Percentiles rank a stretch among this genome's conserved stretches.
Evolutionary conservation across 1,140 invertebrate species (phyloP).

Genomic region (Aphelenchoides fujianensis): DNA sequence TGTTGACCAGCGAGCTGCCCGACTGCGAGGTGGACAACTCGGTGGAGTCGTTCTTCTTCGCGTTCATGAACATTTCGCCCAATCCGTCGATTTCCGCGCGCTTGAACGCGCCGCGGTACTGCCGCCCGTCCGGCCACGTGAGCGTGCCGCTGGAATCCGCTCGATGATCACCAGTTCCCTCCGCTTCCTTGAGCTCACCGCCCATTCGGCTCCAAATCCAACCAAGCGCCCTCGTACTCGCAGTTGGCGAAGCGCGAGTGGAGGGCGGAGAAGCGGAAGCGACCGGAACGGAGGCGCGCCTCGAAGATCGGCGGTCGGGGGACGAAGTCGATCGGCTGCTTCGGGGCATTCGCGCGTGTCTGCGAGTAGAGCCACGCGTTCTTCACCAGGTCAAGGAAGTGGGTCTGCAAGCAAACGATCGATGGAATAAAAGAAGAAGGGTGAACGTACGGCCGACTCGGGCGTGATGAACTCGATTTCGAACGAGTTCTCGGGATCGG

Average conservation of each 20-base stretch:
- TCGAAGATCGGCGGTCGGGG: slow-evolving; percentile 5
- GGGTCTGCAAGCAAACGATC: background rate
- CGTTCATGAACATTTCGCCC: slow-evolving; percentile 28
- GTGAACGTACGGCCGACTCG: slow-evolving; percentile 29
- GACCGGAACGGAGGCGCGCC: slow-evolving; percentile 7
- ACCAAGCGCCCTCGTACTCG: slow-evolving; percentile 29
- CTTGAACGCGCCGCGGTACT: slow-evolving; percentile 29
- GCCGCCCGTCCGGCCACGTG: slow-evolving; percentile 26
- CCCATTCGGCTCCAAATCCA: slow-evolving; percentile 26
- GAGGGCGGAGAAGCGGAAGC: slow-evolving; percentile 25
- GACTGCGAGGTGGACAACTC: background rate
- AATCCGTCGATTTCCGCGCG: slow-evolving; percentile 33
- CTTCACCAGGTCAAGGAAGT: background rate
- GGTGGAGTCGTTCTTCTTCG: background rate
- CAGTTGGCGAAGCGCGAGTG: slow-evolving; percentile 24
- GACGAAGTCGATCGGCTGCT: slow-evolving; percentile 3
- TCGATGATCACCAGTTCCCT: slow-evolving; percentile 6
- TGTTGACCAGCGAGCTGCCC: slow-evolving; percentile 16
- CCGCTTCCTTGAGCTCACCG: background rate
- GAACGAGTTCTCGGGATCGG: slow-evolving; percentile 26
- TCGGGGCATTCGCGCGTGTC: background rate
- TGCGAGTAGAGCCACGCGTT: slow-evolving; percentile 6
- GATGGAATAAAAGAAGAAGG: background rate
- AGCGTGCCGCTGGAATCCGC: slow-evolving; percentile 21
- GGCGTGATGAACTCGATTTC: slow-evolving; percentile 25